Base-by-base conservation (phyloP, 53 echinoderm and acorn worm species). In the Temnopleurus reevesii region DNA sequence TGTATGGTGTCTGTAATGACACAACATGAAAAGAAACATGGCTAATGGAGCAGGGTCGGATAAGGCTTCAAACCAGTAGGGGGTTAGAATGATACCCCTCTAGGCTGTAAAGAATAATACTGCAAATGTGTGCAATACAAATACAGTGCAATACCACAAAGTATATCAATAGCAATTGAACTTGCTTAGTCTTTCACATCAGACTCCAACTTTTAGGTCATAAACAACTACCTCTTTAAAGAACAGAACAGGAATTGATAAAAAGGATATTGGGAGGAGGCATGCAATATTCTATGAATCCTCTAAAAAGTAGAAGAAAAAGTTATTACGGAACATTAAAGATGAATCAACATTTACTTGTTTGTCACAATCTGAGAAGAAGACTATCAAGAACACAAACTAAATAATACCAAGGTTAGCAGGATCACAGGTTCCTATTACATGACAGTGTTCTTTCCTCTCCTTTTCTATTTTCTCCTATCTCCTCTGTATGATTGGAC, bases 391-490 rank as follows among this genome's bases (percentile, higher is more conserved):
- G n/a, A n/a, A 6, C 41, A 25, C 18, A 71, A 38, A 80, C 80
- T 17, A 80, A 47, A 80, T 80, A 80, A 80, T 51, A 29, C 51
- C 30, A 8, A 36, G 83, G 83, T 83, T 83, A 83, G 55, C 54
- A 33, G 55, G 83, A 83, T 83, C 83, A 35, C 21, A 55, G 36
- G 15, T 31, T 83, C 36, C 29, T 49, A 79, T 79, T 29, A 46
- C 79, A 56, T 19, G 83, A 29, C 41, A 34, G 12, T 38, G 53
- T 33, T 25, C 81, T 53, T 31, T 81, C 23, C 25, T 27, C 10
- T 47, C 53, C 51, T n/a, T 54, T 81, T 4, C 3, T 59, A 59
- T 26, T 81, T 17, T 53, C 54, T 81, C 31, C n/a, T 33, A 4
- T 47, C 23, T 49, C 49, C 45, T 3, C 5, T 47, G 45, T 19